Evolutionary conservation across 2,113 vertebrate species (phyloP).

Genomic region (Halichoerus grypus): DNA sequence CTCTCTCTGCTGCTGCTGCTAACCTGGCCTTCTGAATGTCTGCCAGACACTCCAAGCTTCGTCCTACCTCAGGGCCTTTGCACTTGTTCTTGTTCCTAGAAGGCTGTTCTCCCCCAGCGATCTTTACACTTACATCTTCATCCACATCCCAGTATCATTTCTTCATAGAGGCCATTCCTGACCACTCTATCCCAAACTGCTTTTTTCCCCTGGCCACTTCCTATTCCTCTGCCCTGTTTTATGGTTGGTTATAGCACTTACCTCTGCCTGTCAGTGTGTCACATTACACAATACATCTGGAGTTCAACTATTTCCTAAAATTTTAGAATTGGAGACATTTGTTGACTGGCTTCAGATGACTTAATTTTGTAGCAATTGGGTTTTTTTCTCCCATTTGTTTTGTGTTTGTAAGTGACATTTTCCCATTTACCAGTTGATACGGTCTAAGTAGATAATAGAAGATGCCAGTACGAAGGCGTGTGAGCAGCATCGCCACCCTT

Average conservation of each 20-base stretch:
- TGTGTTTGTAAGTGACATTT: conserved; percentile 11
- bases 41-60: neutral
- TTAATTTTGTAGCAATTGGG: neutral
- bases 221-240: too few relatives aligned
- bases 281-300: neutral
- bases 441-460: conserved; percentile 10
- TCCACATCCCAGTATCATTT: neutral
- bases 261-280: fast-evolving
- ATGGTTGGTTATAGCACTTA: fast-evolving
- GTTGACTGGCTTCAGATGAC: neutral
- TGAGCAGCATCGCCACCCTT: neutral
- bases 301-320: neutral
- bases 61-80: neutral
- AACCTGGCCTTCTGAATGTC: neutral
- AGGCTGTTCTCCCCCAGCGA: too few relatives aligned
- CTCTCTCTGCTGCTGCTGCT: neutral
- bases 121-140: neutral
- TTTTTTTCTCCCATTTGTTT: neutral
- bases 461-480: neutral
- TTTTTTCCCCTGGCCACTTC: neutral
- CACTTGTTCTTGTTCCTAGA: too few relatives aligned
- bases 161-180: neutral
- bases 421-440: neutral
- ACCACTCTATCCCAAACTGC: neutral
- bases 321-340: neutral